Conservation (phyloP, 2,888 invertebrate species). For the Hirtodrosophila alboralis region DNA sequence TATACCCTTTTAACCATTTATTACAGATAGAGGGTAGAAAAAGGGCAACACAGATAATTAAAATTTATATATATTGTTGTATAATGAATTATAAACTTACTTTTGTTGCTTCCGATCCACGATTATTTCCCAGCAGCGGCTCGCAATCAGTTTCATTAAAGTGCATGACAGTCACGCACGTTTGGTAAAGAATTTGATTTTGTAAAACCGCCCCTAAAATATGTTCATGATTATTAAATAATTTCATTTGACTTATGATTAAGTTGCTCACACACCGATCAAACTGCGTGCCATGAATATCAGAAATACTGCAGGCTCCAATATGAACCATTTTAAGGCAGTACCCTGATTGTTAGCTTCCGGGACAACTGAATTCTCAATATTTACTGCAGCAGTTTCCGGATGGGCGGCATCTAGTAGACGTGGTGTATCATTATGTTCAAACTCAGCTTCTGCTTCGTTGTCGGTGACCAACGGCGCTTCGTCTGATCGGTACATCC, state of each 20-base stretch:
- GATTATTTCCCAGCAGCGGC: constrained; percentile 81
- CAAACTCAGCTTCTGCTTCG: constrained; percentile 32
- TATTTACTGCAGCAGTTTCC: neutral
- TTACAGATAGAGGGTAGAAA: too few species aligned
- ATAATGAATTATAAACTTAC: constrained; percentile 60
- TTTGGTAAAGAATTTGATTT: constrained; percentile 89
- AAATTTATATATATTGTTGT: neutral
- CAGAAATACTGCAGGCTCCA: constrained; percentile 82
- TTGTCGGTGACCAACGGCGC: constrained; percentile 58
- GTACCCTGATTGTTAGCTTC: neutral
- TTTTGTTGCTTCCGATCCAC: constrained; percentile 85
- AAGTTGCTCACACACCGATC: constrained; percentile 65
- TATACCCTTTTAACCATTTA: too few species aligned
- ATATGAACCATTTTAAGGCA: constrained; percentile 68
- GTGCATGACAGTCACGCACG: constrained; percentile 87
- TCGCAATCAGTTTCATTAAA: constrained; percentile 87
- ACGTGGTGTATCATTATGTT: constrained; percentile 33
- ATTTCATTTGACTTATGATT: neutral
- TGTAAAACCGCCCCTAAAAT: constrained; percentile 85
- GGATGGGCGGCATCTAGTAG: constrained; percentile 42
- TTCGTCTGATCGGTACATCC: constrained; percentile 57
- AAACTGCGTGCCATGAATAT: constrained; percentile 81
- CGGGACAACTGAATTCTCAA: constrained; percentile 11
- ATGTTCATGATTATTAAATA: neutral
- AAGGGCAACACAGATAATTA: neutral